Conservation (phyloP, 2,888 invertebrate species). For the Cataglyphis rosenhaueri region DNA sequence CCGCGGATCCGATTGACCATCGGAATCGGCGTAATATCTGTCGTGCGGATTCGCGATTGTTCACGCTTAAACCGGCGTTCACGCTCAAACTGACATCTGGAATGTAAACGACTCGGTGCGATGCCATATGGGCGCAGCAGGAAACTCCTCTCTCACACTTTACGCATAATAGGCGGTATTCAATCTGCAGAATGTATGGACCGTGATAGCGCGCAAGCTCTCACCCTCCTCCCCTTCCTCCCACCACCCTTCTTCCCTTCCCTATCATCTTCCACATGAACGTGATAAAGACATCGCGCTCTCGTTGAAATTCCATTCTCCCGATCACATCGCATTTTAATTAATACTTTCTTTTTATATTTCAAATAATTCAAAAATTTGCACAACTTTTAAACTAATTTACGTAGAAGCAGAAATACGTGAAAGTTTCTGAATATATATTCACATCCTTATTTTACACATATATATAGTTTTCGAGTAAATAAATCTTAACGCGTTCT, state of each 20-base stretch:
- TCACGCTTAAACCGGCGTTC: slow-evolving; percentile 41
- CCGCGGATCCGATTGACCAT: slow-evolving; percentile 12
- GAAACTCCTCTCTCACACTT: slow-evolving; percentile 41
- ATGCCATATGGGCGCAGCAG: slow-evolving; percentile 56
- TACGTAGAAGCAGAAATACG: not conserved
- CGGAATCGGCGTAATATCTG: slow-evolving; percentile 50
- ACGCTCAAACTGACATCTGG: slow-evolving; percentile 36
- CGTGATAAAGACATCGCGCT: slow-evolving; percentile 40
- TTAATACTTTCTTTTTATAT: slow-evolving; percentile 10
- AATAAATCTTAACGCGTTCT: not conserved
- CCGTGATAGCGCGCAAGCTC: slow-evolving; percentile 24
- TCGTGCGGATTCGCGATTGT: slow-evolving; percentile 46
- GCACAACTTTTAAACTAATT: slow-evolving; percentile 2
- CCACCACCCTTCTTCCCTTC: not conserved
- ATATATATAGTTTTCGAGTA: not conserved
- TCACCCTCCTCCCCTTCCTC: not conserved
- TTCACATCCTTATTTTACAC: not conserved
- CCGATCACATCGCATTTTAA: slow-evolving; percentile 4
- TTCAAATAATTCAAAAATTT: too few species aligned
- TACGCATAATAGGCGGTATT: slow-evolving; percentile 44
- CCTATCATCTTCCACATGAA: not conserved
- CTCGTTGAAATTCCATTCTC: slow-evolving; percentile 26
- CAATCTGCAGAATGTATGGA: slow-evolving; percentile 31
- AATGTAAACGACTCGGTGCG: slow-evolving; percentile 41
- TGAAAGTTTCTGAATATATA: not conserved